Conservation (phyloP, 2,888 invertebrate genomes). For the Mylabris sibirica region DNA sequence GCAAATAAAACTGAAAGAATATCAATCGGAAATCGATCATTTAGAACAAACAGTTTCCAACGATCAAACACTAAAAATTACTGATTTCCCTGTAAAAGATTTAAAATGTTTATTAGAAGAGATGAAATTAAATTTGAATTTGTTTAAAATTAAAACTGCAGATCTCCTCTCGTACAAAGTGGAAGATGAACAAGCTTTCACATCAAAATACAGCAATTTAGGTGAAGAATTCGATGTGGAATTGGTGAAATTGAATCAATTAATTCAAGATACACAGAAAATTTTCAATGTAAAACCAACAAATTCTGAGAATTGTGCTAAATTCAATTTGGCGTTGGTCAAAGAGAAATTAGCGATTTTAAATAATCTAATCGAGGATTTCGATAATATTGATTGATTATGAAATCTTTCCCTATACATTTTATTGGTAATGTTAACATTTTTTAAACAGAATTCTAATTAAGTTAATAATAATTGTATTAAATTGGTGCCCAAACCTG, state of each 20-base stretch:
- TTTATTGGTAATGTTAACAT: constrained; percentile 7
- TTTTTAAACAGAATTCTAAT: neutral
- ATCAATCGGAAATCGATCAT: neutral
- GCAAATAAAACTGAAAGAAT: neutral
- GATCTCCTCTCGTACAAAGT: neutral
- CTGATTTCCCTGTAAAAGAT: neutral
- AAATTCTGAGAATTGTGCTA: neutral
- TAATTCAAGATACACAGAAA: neutral
- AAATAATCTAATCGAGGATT: neutral
- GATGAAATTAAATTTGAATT: neutral
- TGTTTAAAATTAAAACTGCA: neutral
- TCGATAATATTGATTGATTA: neutral
- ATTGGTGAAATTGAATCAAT: neutral
- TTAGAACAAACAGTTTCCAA: neutral
- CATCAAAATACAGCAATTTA: neutral
- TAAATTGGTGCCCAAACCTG: constrained; percentile 5
- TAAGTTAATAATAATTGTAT: neutral
- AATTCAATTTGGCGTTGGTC: neutral
- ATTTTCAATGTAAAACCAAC: neutral
- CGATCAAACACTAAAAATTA: neutral
- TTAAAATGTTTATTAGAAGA: neutral
- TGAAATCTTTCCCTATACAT: neutral
- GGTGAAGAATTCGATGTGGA: neutral
- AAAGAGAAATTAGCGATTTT: neutral
- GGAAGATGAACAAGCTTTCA: neutral